phyloP scores from a whole-genome alignment of 2,113 vertebrate species.

The Formicarius rufipectus region DNA sequence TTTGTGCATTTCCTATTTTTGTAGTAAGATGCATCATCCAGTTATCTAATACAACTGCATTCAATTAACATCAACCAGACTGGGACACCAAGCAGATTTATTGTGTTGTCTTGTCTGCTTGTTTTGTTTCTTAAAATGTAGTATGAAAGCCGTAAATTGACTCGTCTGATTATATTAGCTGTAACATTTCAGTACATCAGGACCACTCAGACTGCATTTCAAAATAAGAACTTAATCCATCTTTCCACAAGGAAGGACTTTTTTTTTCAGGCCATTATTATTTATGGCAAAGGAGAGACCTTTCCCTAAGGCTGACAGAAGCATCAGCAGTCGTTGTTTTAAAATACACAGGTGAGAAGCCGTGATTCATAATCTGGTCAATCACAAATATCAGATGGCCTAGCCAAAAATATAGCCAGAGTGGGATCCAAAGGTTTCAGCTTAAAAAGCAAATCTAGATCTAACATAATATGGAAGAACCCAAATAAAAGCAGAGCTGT shows the following conservation, averaged over 20 bases:
- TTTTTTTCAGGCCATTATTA: constrained; percentile 2
- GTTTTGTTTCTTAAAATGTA: constrained; percentile 54
- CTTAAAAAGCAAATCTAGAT: background rate
- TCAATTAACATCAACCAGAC: constrained; percentile 48
- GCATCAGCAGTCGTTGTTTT: background rate
- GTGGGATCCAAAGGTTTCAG: background rate
- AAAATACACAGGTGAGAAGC: background rate
- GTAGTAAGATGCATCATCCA: constrained; percentile 8
- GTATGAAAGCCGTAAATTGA: constrained; percentile 66
- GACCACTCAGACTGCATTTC: constrained; percentile 30
- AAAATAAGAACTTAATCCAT: constrained; percentile 31
- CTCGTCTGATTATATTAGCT: constrained; percentile 62
- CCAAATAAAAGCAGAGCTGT: background rate
- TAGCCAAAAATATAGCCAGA: background rate
- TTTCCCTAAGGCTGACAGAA: background rate
- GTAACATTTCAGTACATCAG: constrained; percentile 40
- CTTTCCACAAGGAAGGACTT: constrained; percentile 1
- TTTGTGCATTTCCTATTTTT: background rate
- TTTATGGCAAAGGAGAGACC: background rate
- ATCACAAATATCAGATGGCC: background rate
- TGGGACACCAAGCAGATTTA: constrained; percentile 27
- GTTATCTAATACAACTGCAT: background rate
- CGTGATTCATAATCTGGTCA: background rate
- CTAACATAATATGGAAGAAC: background rate
- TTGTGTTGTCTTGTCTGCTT: constrained; percentile 42